Evolutionary conservation across 2,797 vertebrate species (phyloP), one percentile per base, ranked within the genome.

Genomic region (Acanthis flammea): DNA sequence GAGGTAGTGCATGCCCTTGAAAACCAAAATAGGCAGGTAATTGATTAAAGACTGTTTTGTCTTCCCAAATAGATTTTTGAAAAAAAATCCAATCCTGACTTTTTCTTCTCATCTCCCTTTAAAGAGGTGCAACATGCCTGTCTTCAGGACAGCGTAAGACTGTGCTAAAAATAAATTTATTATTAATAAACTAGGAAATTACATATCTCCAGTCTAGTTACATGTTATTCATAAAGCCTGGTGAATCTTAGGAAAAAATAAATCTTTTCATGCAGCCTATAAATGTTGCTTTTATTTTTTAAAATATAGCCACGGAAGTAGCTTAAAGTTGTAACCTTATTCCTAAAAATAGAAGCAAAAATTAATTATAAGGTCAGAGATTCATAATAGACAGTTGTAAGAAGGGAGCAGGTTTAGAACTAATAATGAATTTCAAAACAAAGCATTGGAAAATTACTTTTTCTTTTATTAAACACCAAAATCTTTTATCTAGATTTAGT

Each of bases 1-100:
- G 35, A 44, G 48, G 54, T 84, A 57, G n/a, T 60, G 39, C 57
- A n/a, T 70, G 25, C 39, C 80, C 86, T 94, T 86, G 66, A 83
- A 73, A 86, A 48, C 44, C 61, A 89, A 96, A 94, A 92, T 37
- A 93, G 76, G 61, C 61, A n/a, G 76, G 66, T 88, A 84, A 78
- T 79, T 67, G 67, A 89, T 96, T 92, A 80, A 80, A 88, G 44
- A 71, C 44, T 85, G 61, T 61, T 96, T 89, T 78, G 71, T 97
- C 39, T 88, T 88, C 47, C 62, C 53, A 50, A 89, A 83, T n/a
- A 73, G 31, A 30, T 87, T 77, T 41, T 94, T 76, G 35, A 71
- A 81, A 92, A 92, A 88, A 80, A 90, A 65, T 54, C 25, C 4
- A 0, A 0, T 48, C 60, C 50, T 33, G 35, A 44, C 31, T 42